Base-by-base conservation (phyloP, 2,797 vertebrate species). In the Gambusia yucatana region DNA sequence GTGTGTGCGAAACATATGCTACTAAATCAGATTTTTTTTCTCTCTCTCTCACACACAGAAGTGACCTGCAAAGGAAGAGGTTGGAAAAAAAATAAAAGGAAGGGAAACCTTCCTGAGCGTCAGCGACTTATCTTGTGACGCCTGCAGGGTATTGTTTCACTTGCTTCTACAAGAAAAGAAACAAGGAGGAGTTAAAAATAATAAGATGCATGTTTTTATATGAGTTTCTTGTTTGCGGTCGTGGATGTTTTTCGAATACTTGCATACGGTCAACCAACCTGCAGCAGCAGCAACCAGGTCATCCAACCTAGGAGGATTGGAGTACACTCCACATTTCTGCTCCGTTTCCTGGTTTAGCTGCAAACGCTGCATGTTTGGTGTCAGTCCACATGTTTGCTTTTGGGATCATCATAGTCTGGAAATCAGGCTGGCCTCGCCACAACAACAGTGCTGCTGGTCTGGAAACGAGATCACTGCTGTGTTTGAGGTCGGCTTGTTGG, bases 101-200 rank as follows among this genome's bases (percentile, higher is more conserved):
- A 95, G 93, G 88, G 88, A 95, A 94, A 94, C 90, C 93, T 95
- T 94, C 94, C 94, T 93, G 94, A 94, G 89, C 92, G 93, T 94
- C 93, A 94, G 87, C 46, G 43, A 87, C 89, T 94, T 90, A 93
- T 94, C 93, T 93, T 90, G 93, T 95, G 95, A 95, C 86, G 93
- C 90, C 89, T 86, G 92, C 88, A 84, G 86, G 85, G 87, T 86
- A 95, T 95, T 96, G 95, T 96, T 95, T 88, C 86, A 82, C 89
- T 87, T 78, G 84, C 88, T 63, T 77, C 75, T 28, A 73, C 77
- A 78, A 87, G 88, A 78, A 75, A 79, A 69, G 63, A 83, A 82
- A 82, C 4, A 71, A 75, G 41, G 82, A 74, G 28, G 14, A 55
- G 61, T 61, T 71, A 50, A 65, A 74, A 78, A 77, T 69, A 44